phyloP scores from a whole-genome alignment of 2,888 invertebrate species.

The Leuctra nigra region DNA sequence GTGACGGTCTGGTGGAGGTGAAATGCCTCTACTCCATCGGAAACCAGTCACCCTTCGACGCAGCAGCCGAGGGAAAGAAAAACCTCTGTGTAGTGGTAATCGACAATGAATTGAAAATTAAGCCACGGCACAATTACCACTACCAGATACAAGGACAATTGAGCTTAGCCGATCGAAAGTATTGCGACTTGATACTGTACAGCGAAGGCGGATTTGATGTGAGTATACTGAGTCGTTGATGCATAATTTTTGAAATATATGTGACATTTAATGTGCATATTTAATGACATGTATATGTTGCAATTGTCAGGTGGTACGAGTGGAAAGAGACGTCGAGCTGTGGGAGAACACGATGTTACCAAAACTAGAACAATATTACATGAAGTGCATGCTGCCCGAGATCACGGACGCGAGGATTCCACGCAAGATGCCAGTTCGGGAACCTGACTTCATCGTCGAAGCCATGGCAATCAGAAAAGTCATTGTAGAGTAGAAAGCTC shows the following conservation, averaged over 20 bases:
- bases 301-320: not conserved
- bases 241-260: too few relatives aligned
- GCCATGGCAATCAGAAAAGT: too few relatives aligned
- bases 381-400: not conserved
- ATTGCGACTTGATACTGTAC: not conserved
- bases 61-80: too few relatives aligned
- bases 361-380: not conserved
- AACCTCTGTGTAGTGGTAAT: too few relatives aligned
- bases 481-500: too few relatives aligned
- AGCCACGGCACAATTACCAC: not conserved
- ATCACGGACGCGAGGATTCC: not conserved
- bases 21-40: constrained; percentile 10
- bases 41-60: not conserved
- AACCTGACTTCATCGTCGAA: not conserved
- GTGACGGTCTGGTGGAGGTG: constrained; percentile 11
- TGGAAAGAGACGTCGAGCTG: not conserved
- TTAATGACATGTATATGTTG: too few relatives aligned
- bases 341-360: not conserved
- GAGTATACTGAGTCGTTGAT: too few relatives aligned
- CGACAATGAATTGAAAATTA: not conserved
- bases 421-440: not conserved
- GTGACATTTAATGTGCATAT: too few relatives aligned
- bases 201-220: constrained; percentile 5
- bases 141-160: constrained; percentile 4
- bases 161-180: not conserved